Base-by-base conservation (phyloP, 35 echinoderm and acorn worm genomes). In the Heliocidaris tuberculata region DNA sequence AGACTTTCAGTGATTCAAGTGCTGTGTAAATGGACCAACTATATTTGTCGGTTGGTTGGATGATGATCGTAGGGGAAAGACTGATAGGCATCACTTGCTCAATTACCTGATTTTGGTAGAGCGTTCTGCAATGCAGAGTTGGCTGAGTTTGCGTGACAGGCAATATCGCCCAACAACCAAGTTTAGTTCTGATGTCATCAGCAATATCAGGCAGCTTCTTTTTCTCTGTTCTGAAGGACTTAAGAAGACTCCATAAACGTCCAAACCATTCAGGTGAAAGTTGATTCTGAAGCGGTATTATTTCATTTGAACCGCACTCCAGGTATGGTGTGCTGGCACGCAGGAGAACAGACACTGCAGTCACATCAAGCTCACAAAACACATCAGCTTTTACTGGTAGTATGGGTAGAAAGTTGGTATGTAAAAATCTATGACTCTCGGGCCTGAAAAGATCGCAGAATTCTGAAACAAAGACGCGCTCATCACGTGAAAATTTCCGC, bases 371-470 rank as follows among this genome's bases (percentile, higher is more conserved):
- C 6, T 70, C 15, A 4, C 21, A 12, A 15, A 97, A 94, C 9
- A 88, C 54, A 3, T 49, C 27, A 17, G 65, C 31, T 15, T 17
- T 95, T 94, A 4, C 31, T 89, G 31, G 5, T 13, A 91, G 88
- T 24, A 30, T 6, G n/a, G 48, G 12, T 4, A 65, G 35, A 48
- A 95, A 70, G 13, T 16, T 90, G 42, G 17, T 2, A 90, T 97
- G 96, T 30, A 97, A 87, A 85, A 97, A 97, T 42, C 95, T 78
- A 90, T 94, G 13, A 32, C 30, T 32, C 32, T 60, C 88, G 42
- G 93, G 35, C 88, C 92, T 56, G 48, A 97, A 92, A 31, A 97
- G 50, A 30, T 6, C 15, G 50, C 27, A 32, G 21, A 27, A 92
- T n/a, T 16, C 2, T 27, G 94, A 94, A 13, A 15, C 13, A 86